Evolutionary conservation across 2,113 vertebrate genomes (phyloP).

Genomic region (Larimichthys polyactis): DNA sequence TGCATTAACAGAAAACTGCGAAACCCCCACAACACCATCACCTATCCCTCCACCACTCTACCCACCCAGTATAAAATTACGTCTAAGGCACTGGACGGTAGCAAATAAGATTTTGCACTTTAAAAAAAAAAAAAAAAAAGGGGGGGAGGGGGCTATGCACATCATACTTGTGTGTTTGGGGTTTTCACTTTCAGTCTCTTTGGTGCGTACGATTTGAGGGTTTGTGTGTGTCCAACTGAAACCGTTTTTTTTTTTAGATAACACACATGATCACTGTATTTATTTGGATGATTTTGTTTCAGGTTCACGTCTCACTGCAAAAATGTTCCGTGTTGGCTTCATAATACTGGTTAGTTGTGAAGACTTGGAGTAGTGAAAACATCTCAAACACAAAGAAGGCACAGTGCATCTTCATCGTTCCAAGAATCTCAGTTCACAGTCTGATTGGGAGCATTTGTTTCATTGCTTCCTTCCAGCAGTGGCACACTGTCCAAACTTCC

Average conservation of each 20-base stretch:
- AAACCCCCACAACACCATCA: slow-evolving; percentile 19
- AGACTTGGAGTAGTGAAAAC: slow-evolving; percentile 31
- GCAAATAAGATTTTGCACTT: slow-evolving; percentile 13
- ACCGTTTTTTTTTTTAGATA: background rate
- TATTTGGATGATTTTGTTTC: slow-evolving; percentile 6
- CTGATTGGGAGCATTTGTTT: slow-evolving; percentile 14
- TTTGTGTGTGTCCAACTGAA: slow-evolving; percentile 7
- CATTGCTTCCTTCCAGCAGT: slow-evolving; percentile 47
- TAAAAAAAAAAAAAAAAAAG: slow-evolving; percentile 8
- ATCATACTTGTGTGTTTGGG: slow-evolving; percentile 16
- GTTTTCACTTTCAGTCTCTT: slow-evolving; percentile 43
- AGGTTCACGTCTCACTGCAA: background rate
- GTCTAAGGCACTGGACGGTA: slow-evolving; percentile 45
- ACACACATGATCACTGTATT: background rate
- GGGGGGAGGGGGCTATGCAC: background rate
- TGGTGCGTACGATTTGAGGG: slow-evolving; percentile 36
- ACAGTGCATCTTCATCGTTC: slow-evolving; percentile 35
- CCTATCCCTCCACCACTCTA: slow-evolving; percentile 29
- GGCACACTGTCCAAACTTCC: slow-evolving; percentile 55
- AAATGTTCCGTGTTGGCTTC: slow-evolving; percentile 27
- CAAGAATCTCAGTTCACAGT: slow-evolving; percentile 40
- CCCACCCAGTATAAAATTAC: slow-evolving; percentile 17
- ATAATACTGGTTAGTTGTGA: slow-evolving; percentile 17
- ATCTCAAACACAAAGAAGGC: slow-evolving; percentile 48
- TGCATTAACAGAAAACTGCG: slow-evolving; percentile 18